Evolutionary conservation across 2,113 vertebrate genomes (phyloP).

Genomic region (Microcebus murinus): DNA sequence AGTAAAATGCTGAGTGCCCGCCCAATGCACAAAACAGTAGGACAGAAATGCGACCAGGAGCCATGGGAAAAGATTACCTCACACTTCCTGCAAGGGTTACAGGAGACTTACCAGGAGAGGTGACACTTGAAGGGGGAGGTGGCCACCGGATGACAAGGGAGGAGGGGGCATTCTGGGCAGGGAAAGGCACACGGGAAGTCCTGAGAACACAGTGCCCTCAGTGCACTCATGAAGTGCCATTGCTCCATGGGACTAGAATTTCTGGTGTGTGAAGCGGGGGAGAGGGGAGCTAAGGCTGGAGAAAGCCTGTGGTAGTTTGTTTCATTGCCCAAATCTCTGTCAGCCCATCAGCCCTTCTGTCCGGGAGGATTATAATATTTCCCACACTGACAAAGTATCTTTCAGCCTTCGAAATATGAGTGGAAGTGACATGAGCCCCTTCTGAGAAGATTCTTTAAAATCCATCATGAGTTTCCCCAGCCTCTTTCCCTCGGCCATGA

Average conservation of each 20-base stretch:
- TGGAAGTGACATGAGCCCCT: background rate
- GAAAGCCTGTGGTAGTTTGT: background rate
- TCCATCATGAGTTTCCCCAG: background rate
- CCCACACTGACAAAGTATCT: background rate
- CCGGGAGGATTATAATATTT: background rate
- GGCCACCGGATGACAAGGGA: background rate
- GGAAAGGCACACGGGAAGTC: background rate
- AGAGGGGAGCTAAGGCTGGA: background rate
- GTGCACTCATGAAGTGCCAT: background rate
- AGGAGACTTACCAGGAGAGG: background rate
- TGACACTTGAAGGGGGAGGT: background rate
- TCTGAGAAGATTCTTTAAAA: constrained; percentile 10
- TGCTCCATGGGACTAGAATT: background rate
- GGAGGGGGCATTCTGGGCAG: background rate
- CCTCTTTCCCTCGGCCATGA: background rate
- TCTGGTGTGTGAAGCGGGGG: background rate
- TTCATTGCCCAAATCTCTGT: background rate
- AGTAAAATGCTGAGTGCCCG: background rate
- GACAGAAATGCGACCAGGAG: background rate
- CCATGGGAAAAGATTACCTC: background rate
- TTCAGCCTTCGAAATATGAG: background rate
- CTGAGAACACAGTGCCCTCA: rapidly evolving
- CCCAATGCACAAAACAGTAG: background rate
- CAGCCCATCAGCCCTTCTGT: background rate
- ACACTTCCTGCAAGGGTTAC: background rate